A percentile compares a stretch with the other conserved stretches of the same genome.
Evolutionary conservation across 92 coral and sea anemone species (phyloP).

Genomic region (Umimayanthus kanabou): DNA sequence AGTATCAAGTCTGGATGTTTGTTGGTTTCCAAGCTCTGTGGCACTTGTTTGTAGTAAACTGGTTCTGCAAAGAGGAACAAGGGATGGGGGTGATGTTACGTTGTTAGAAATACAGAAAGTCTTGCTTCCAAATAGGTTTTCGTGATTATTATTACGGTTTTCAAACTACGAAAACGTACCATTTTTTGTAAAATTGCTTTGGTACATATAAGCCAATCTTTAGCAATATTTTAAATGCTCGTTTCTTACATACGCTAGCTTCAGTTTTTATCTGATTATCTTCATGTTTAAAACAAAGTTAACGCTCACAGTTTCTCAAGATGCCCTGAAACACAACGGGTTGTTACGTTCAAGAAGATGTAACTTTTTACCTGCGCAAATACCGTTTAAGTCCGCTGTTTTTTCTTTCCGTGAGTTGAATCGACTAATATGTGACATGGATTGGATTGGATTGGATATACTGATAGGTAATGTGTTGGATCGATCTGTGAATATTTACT

Average conservation of each 20-base stretch:
- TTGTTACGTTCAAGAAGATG: too few relatives aligned
- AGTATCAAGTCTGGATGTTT: slow-evolving; percentile 55
- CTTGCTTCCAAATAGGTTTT: not conserved
- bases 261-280: too few relatives aligned
- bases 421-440: not conserved
- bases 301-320: not conserved
- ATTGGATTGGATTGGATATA: too few relatives aligned
- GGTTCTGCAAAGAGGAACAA: slow-evolving; percentile 46
- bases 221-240: too few relatives aligned
- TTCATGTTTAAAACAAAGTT: not conserved
- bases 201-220: too few relatives aligned
- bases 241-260: too few relatives aligned
- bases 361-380: too few relatives aligned
- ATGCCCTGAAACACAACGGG: too few relatives aligned
- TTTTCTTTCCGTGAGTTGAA: not conserved
- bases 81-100: not conserved
- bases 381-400: too few relatives aligned
- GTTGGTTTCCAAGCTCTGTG: slow-evolving; percentile 67
- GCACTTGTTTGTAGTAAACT: slow-evolving; percentile 78
- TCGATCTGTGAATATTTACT: slow-evolving; percentile 65
- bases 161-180: too few relatives aligned
- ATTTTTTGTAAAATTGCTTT: not conserved
- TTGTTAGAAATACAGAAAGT: not conserved
- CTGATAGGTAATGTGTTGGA: not conserved
- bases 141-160: not conserved